These are phyloP conservation scores for Endotricha flammealis DNA, from an alignment of 2,888 invertebrate genomes.

Conservation along the genomic window DNA sequence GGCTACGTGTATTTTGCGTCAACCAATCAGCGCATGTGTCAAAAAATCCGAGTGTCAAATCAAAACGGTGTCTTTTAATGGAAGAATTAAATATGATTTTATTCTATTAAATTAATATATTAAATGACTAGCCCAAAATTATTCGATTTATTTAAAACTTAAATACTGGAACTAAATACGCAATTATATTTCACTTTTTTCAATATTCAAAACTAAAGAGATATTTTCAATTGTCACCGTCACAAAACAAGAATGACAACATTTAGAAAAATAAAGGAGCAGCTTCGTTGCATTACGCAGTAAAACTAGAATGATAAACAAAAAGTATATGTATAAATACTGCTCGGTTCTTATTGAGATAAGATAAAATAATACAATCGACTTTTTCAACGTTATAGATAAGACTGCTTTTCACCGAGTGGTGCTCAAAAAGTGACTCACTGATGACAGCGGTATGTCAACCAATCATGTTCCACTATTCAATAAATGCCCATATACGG, in stretches of 20 bases:
- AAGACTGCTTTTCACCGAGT: constrained; percentile 11
- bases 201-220: no score
- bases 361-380: constrained; percentile 40
- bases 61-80: constrained; percentile 42
- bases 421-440: constrained; percentile 11
- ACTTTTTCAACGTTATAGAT: constrained; percentile 24
- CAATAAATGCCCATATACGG: constrained; percentile 82
- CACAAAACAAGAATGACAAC: constrained; percentile 42
- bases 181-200: no score
- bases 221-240: no score
- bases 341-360: constrained; percentile 34
- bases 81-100: no score
- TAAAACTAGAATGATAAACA: constrained; percentile 26
- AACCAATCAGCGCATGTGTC: constrained; percentile 75
- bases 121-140: no score
- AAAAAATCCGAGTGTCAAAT: constrained; percentile 54
- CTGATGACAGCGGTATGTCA: constrained; percentile 46
- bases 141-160: no score
- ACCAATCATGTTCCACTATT: constrained; percentile 78
- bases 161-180: no score
- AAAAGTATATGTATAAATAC: constrained; percentile 31
- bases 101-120: background rate
- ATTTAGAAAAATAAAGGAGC: constrained; percentile 37
- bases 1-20: constrained; percentile 56
- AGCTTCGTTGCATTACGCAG: constrained; percentile 34